Evolutionary conservation across 2,888 invertebrate genomes (phyloP), one percentile per base, ranked within the genome.

Genomic region (Noctua janthe): DNA sequence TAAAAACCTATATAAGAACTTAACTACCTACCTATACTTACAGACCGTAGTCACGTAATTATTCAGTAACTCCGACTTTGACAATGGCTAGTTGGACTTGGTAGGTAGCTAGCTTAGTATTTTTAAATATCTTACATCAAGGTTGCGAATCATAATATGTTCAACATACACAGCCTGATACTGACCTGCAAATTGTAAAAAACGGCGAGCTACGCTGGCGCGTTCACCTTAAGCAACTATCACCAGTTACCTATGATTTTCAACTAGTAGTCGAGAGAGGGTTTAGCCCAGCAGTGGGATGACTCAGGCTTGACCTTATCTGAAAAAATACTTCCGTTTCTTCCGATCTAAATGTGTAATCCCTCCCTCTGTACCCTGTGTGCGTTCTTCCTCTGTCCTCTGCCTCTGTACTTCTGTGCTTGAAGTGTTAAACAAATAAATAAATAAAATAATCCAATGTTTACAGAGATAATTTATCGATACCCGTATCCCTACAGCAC

Each of bases 401-500:
- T n/a, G n/a, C n/a, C n/a, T n/a, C n/a, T n/a, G n/a, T n/a, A n/a
- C n/a, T n/a, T n/a, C n/a, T n/a, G n/a, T n/a, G n/a, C n/a, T n/a
- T n/a, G n/a, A n/a, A n/a, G n/a, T n/a, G n/a, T n/a, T n/a, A n/a
- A n/a, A n/a, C n/a, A n/a, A n/a, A n/a, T n/a, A n/a, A n/a, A n/a
- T n/a, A n/a, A n/a, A n/a, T n/a, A n/a, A n/a, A n/a, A n/a, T n/a
- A n/a, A n/a, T 74, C 13, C 6, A n/a, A 56, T 20, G 2, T 1
- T 35, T 20, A 20, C 20, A 66, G 20, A n/a, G 17, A 20, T 51
- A 29, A 39, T 71, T 49, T 78, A 67, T 87, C 77, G 88, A 87
- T 77, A 47, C 13, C 13, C 23, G 35, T 35, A 20, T 23, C 17
- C 59, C 1, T 1, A 11, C 1, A 73, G 66, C 17, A 23, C 15